Evolutionary conservation across 2,113 vertebrate species (phyloP).

Genomic region (Rhinogobius similis): DNA sequence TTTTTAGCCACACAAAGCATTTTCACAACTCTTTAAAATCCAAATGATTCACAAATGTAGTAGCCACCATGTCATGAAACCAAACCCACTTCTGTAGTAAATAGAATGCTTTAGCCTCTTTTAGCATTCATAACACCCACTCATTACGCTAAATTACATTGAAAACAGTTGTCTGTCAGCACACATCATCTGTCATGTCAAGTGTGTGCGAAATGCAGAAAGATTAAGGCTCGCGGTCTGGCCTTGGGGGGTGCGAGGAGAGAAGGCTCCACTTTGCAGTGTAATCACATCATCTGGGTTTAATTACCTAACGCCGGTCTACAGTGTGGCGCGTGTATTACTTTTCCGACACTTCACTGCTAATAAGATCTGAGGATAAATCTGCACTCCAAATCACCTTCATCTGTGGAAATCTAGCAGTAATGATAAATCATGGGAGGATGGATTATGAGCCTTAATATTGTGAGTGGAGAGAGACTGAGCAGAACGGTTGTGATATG

Average conservation of each 20-base stretch:
- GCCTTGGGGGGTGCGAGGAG: neutral
- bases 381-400: neutral
- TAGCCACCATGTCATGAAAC: slow-evolving; percentile 6
- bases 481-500: neutral
- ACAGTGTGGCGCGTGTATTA: neutral
- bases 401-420: slow-evolving; percentile 1
- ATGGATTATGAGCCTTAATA: neutral
- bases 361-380: slow-evolving; percentile 13
- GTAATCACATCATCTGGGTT: neutral
- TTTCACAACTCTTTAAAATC: neutral
- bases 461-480: neutral
- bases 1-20: neutral
- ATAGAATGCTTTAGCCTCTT: too few species aligned
- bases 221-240: slow-evolving; percentile 18
- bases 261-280: neutral
- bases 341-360: slow-evolving; percentile 1
- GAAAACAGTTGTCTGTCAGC: slow-evolving; percentile 24
- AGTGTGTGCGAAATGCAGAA: slow-evolving; percentile 22
- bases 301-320: neutral
- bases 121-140: slow-evolving; percentile 20
- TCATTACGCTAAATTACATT: slow-evolving; percentile 15
- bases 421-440: slow-evolving; percentile 4
- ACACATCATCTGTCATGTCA: slow-evolving; percentile 20
- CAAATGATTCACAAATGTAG: neutral
- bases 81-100: slow-evolving; percentile 1